Conservation (phyloP, 2,113 vertebrate species). For the Pyrgilauda ruficollis region DNA sequence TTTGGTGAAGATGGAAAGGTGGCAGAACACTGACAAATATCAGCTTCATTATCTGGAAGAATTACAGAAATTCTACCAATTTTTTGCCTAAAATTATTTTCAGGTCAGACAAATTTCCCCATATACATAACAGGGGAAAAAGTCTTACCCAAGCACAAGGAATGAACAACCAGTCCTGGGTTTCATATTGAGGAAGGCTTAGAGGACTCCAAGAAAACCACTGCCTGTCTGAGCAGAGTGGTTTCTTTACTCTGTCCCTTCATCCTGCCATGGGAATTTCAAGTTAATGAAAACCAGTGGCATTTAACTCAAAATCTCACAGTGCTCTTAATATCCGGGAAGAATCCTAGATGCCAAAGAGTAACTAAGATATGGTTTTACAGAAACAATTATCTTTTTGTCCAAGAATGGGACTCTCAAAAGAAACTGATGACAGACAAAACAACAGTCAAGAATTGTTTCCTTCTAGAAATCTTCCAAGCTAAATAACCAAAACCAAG, state of each 20-base stretch:
- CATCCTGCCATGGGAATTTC: not conserved
- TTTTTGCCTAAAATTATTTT: not conserved
- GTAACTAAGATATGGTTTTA: not conserved
- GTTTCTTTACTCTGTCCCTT: not conserved
- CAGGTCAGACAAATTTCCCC: not conserved
- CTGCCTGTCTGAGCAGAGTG: not conserved
- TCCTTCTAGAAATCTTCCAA: slow-evolving; percentile 15
- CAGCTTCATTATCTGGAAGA: not conserved
- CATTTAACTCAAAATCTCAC: not conserved
- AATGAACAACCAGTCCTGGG: not conserved
- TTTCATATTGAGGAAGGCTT: not conserved
- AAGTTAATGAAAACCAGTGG: not conserved
- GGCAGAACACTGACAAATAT: not conserved
- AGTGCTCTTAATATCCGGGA: not conserved
- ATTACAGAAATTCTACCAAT: not conserved
- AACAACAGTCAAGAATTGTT: slow-evolving; percentile 34
- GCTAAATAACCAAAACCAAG: slow-evolving; percentile 23
- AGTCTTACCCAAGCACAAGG: not conserved
- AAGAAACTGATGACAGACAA: not conserved
- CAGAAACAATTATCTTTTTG: slow-evolving; percentile 21
- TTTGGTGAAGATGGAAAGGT: not conserved
- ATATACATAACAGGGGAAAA: not conserved
- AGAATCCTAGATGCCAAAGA: slow-evolving; percentile 18
- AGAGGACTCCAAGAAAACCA: not conserved
- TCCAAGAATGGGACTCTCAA: not conserved